Conservation (phyloP, 2,113 vertebrate genomes). For the Monarcha castaneiventris region DNA sequence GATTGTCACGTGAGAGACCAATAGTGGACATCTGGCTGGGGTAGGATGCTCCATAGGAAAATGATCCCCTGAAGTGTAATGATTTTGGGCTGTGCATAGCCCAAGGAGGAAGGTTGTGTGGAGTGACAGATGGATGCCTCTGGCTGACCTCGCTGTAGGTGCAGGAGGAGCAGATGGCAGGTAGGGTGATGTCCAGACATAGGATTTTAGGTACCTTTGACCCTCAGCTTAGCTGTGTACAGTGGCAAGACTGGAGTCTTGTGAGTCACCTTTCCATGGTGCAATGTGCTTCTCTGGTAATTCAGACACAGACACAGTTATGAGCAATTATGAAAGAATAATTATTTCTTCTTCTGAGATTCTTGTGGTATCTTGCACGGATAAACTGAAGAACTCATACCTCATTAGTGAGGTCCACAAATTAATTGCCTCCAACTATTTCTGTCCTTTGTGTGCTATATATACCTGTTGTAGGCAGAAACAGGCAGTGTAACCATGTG, state of each 20-base stretch:
- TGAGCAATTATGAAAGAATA: background rate
- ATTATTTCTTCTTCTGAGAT: background rate
- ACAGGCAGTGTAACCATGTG: background rate
- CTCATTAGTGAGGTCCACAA: background rate
- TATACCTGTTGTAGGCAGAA: background rate
- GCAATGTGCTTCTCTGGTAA: background rate
- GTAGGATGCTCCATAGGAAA: background rate
- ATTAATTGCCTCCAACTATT: background rate
- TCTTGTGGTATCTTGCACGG: background rate
- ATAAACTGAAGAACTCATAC: background rate
- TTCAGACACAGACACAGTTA: background rate
- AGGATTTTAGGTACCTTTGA: background rate
- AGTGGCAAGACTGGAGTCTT: background rate
- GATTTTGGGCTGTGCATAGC: background rate
- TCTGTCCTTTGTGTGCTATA: background rate
- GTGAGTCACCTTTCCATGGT: background rate
- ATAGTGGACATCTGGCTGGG: fast-evolving
- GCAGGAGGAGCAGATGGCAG: background rate
- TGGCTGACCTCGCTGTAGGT: background rate
- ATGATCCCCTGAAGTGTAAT: background rate
- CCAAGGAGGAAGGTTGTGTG: background rate
- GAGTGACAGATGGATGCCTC: background rate
- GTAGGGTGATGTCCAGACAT: background rate
- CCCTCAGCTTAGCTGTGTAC: background rate
- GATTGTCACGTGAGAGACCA: background rate